phyloP scores from a whole-genome alignment of 1,140 invertebrate species.

The Piezodorus guildinii region DNA sequence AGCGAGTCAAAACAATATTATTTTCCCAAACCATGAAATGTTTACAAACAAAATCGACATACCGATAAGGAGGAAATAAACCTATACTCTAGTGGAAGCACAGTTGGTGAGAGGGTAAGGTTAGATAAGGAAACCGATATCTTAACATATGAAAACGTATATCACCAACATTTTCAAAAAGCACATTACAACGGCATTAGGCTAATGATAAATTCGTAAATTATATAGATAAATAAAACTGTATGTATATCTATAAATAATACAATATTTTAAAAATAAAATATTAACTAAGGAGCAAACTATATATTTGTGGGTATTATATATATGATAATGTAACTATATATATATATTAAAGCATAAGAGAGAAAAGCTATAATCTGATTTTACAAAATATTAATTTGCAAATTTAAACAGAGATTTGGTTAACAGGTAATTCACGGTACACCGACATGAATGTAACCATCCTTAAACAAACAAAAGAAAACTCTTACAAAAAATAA shows the following conservation, averaged over 20 bases:
- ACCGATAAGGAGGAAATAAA: slow-evolving; percentile 2
- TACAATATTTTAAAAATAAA: slow-evolving; percentile 5
- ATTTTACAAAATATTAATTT: background rate
- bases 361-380: background rate
- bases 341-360: background rate
- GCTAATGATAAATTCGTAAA: background rate
- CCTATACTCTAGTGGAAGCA: slow-evolving; percentile 20
- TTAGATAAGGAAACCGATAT: background rate
- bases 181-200: background rate
- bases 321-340: slow-evolving; percentile 6
- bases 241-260: slow-evolving; percentile 7
- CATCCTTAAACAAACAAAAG: background rate
- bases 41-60: slow-evolving; percentile 17
- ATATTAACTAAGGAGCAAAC: slow-evolving; percentile 1
- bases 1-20: slow-evolving; percentile 6
- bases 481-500: background rate
- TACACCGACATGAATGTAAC: slow-evolving; percentile 16
- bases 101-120: slow-evolving; percentile 16
- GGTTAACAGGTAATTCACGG: background rate
- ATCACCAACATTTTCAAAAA: slow-evolving; percentile 7
- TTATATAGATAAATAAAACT: slow-evolving; percentile 5
- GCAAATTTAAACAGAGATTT: no score
- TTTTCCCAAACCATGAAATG: slow-evolving; percentile 13
- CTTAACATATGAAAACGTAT: background rate
- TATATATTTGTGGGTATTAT: background rate